Evolutionary conservation across 2,888 invertebrate species (phyloP), one percentile per base, ranked within the genome.

Genomic region (Cheilosia vulpina): DNA sequence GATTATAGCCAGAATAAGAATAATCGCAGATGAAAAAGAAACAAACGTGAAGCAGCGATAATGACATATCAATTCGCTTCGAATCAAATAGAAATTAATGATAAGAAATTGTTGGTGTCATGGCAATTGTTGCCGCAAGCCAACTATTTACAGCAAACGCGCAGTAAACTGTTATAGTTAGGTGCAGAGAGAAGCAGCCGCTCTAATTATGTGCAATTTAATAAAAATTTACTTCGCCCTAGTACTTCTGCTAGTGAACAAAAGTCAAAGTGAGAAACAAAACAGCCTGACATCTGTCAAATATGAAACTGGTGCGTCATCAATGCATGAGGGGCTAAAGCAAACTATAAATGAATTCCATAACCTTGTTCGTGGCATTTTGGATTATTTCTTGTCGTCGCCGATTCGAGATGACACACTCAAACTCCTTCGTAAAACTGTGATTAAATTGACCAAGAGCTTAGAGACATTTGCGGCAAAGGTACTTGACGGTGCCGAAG

Each of bases 401-500:
- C 85, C 76, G 0, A 72, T 85, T 4, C 81, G 81, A 9, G 71
- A 81, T 65, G 85, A 88, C 27, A 78, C 88, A 0, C 66, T 87
- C 6, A 53, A 75, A 7, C 75, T 88, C 2, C 60, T 89, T 4
- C 60, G 43, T n/a, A 87, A 87, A 52, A 71, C 89, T 5, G 50
- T 87, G 19, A 73, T 73, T 17, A 79, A 81, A 3, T 66, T 89
- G 4, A 65, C 88, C 0, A 77, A 78, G 19, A 87, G 87, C 11
- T 69, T 89, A 15, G 87, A 87, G 38, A 52, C 73, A 4, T 77
- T 89, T 9, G 72, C 87, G 4, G 80, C 82, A 2, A 84, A 87
- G 53, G 60, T 90, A 27, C 52, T 87, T 0, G 69, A 88, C 43
- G 87, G 84, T 2, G 83, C 87, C 11, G 88, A 88, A 68, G 45